A percentile compares a stretch with the other conserved stretches of the same genome.
Evolutionary conservation across 2,113 vertebrate species (phyloP).

Genomic region (Puma concolor): DNA sequence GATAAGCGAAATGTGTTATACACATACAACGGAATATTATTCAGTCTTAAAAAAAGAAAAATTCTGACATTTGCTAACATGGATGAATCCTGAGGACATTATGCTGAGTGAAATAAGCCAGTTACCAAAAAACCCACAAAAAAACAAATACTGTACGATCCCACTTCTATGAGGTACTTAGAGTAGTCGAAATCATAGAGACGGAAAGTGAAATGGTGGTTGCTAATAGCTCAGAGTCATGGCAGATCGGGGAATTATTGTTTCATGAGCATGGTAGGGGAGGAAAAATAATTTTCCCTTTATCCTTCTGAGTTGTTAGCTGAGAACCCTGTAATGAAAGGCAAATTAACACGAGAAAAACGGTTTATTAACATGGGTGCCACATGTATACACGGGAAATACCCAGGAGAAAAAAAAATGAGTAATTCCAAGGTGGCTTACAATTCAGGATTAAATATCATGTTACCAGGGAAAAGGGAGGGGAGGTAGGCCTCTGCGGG

Average conservation of each 20-base stretch:
- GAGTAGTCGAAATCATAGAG: background rate
- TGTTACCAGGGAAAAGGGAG: background rate
- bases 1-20: background rate
- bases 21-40: background rate
- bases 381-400: background rate
- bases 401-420: background rate
- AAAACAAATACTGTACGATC: background rate
- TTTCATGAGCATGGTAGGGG: background rate
- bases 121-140: background rate
- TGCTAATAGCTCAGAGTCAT: background rate
- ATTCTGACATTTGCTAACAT: background rate
- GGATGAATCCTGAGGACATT: background rate
- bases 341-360: background rate
- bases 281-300: background rate
- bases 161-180: background rate
- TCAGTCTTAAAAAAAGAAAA: background rate
- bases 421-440: background rate
- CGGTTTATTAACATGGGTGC: background rate
- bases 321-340: background rate
- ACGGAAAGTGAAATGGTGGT: background rate
- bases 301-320: background rate
- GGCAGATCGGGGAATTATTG: background rate
- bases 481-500: background rate
- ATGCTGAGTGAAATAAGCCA: background rate
- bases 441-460: background rate